A percentile compares a stretch with the other conserved stretches of the same genome.
These are phyloP conservation scores for Microctonus brassicae DNA, from an alignment of 2,888 invertebrate genomes.

Conservation along the genomic window DNA sequence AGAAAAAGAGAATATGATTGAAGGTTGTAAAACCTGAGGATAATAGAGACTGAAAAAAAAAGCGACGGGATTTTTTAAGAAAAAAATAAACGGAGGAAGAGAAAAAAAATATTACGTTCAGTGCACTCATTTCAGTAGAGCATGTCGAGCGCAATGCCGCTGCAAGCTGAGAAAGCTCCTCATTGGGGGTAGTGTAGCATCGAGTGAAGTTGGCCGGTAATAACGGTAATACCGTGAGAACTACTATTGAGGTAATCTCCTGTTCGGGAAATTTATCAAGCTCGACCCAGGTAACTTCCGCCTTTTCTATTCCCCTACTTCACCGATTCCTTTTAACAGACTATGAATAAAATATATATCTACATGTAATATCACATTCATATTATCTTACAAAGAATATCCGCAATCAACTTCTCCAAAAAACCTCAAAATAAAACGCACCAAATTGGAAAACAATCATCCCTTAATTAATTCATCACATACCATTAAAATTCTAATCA, in stretches of 20 bases:
- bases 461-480: too few relatives aligned
- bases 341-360: background rate
- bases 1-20: too few relatives aligned
- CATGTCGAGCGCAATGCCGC: slow-evolving; percentile 4
- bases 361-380: background rate
- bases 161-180: slow-evolving; percentile 20
- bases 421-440: background rate
- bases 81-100: too few relatives aligned
- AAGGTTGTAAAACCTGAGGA: too few relatives aligned
- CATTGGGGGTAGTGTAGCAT: slow-evolving; percentile 24
- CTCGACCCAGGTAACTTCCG: slow-evolving; percentile 56
- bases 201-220: slow-evolving; percentile 45
- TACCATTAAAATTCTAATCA: too few relatives aligned
- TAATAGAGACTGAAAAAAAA: too few relatives aligned
- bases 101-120: background rate
- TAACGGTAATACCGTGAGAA: slow-evolving; percentile 42
- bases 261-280: slow-evolving; percentile 63
- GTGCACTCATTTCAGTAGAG: background rate
- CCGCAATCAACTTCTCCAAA: background rate
- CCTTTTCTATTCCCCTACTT: background rate
- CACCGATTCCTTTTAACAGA: background rate
- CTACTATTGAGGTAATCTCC: slow-evolving; percentile 60
- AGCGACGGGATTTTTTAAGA: too few relatives aligned
- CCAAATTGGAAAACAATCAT: too few relatives aligned
- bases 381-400: background rate